Evolutionary conservation across 2,113 vertebrate species (phyloP).

Genomic region (Stigmatopora argus): DNA sequence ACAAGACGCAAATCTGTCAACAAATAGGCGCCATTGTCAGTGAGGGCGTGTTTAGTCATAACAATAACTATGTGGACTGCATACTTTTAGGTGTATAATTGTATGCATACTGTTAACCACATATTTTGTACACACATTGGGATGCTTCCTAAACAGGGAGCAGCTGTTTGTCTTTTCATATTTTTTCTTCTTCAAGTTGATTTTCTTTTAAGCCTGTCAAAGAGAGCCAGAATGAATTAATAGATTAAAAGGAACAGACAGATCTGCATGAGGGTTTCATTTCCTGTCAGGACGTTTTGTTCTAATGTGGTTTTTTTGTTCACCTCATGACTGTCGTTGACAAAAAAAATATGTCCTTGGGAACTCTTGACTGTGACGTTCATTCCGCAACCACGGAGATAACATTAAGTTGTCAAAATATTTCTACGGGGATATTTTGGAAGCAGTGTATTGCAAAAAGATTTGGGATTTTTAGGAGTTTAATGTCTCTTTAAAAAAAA

Average conservation of each 20-base stretch:
- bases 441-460: background rate
- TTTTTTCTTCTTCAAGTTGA: background rate
- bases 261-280: background rate
- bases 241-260: background rate
- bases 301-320: background rate
- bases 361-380: background rate
- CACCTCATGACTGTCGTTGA: background rate
- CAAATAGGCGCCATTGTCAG: conserved; percentile 24
- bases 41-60: conserved; percentile 24
- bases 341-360: background rate
- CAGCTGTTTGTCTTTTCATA: background rate
- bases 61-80: conserved; percentile 24
- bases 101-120: background rate
- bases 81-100: conserved; percentile 5
- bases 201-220: background rate
- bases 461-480: background rate
- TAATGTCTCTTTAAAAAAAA: too few relatives aligned
- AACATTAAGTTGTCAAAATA: background rate
- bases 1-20: conserved; percentile 32
- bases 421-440: background rate
- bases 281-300: background rate
- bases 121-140: background rate
- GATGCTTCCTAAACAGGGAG: background rate
- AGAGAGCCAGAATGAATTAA: conserved; percentile 1
- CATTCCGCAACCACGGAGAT: background rate